Percentiles rank a stretch among this genome's conserved stretches.
phyloP scores from a whole-genome alignment of 2,888 invertebrate species.

The Apodemia mormo region DNA sequence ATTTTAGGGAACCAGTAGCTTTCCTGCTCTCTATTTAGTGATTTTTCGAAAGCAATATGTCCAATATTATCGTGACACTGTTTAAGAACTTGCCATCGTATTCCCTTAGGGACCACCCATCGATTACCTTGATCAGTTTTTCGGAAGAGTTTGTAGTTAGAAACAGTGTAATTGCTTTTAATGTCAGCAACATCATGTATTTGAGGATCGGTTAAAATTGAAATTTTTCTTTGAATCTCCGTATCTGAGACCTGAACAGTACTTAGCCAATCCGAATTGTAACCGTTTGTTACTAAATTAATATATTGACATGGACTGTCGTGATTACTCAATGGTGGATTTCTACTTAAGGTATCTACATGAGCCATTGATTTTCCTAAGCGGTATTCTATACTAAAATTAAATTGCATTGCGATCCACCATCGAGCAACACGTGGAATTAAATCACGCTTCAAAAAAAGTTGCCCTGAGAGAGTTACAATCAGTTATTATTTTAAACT shows the following conservation, averaged over 20 bases:
- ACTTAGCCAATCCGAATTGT: conserved; percentile 26
- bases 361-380: conserved; percentile 14
- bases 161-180: conserved; percentile 28
- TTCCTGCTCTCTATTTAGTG: conserved; percentile 24
- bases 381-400: conserved; percentile 10
- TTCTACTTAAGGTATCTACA: conserved; percentile 16
- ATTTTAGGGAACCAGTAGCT: conserved; percentile 35
- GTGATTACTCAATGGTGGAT: neutral
- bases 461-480: conserved; percentile 36
- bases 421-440: conserved; percentile 37
- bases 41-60: conserved; percentile 32
- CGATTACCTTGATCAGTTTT: conserved; percentile 24
- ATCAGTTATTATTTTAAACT: conserved; percentile 35
- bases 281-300: neutral
- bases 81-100: conserved; percentile 32
- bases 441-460: conserved; percentile 30
- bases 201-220: conserved; percentile 30
- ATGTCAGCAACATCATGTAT: conserved; percentile 27
- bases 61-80: conserved; percentile 33
- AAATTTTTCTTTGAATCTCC: conserved; percentile 32
- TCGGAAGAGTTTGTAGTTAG: conserved; percentile 25
- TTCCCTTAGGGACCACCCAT: conserved; percentile 33
- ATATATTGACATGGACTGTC: neutral
- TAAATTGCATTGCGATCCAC: conserved; percentile 28
- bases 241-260: conserved; percentile 33